A percentile compares a stretch with the other conserved stretches of the same genome.
Evolutionary conservation across 2,888 invertebrate species (phyloP).

Genomic region (Pandemis corylana): DNA sequence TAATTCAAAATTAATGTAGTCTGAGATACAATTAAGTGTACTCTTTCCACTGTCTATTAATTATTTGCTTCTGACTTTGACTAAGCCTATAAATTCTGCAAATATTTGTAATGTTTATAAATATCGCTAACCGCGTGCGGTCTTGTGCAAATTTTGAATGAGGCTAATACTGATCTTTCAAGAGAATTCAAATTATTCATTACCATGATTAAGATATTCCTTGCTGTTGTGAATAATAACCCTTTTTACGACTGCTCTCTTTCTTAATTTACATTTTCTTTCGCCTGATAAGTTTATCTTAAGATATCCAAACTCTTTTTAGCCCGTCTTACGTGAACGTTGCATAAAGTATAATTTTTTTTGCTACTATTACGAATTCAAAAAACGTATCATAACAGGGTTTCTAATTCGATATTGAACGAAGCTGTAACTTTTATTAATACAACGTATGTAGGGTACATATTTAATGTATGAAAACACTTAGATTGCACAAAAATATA

Average conservation of each 20-base stretch:
- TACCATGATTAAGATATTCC: slow-evolving; percentile 26
- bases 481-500: background rate
- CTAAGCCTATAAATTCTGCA: background rate
- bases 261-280: slow-evolving; percentile 21
- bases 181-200: slow-evolving; percentile 25
- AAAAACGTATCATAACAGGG: background rate
- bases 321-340: background rate
- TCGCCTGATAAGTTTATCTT: slow-evolving; percentile 8
- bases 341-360: slow-evolving; percentile 1
- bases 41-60: too few relatives aligned
- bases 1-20: background rate
- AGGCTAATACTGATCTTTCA: background rate
- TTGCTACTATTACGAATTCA: background rate
- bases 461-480: background rate
- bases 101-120: background rate
- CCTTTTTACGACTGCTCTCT: slow-evolving; percentile 21
- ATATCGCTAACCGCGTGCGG: background rate
- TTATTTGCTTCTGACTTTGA: background rate
- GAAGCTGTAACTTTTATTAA: background rate
- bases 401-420: background rate
- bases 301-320: background rate
- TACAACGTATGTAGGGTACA: background rate
- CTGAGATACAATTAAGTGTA: background rate
- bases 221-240: slow-evolving; percentile 31
- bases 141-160: background rate